Percentiles rank a stretch among this genome's conserved stretches.
Evolutionary conservation across 2,797 vertebrate species (phyloP).

Genomic region (Amblyopsis hoosieri): DNA sequence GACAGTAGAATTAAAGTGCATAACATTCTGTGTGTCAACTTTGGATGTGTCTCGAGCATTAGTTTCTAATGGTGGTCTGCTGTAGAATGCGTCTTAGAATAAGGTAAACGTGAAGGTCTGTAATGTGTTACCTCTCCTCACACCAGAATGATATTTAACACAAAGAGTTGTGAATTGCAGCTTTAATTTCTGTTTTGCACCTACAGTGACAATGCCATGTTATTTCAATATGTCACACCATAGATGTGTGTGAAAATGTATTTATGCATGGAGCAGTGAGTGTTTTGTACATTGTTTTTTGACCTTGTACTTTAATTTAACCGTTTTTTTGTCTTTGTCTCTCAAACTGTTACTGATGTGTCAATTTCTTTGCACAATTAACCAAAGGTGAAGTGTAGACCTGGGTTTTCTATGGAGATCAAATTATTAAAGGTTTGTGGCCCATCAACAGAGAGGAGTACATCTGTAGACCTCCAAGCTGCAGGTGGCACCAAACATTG

Average conservation of each 20-base stretch:
- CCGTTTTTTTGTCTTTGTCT: conserved; percentile 49
- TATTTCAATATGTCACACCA: conserved; percentile 58
- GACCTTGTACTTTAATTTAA: conserved; percentile 18
- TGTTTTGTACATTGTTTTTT: conserved; percentile 47
- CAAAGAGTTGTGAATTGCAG: no score
- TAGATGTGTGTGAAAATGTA: conserved; percentile 77
- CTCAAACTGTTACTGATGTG: conserved; percentile 77
- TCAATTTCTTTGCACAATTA: conserved; percentile 83
- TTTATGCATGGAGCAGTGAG: conserved; percentile 79
- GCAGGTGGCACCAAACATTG: conserved; percentile 76
- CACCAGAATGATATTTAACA: no score
- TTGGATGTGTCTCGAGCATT: conserved; percentile 18
- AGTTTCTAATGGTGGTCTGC: conserved; percentile 14
- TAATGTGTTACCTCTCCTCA: no score
- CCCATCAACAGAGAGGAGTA: conserved; percentile 45
- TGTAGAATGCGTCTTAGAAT: conserved; percentile 25
- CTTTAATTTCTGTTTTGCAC: conserved; percentile 25
- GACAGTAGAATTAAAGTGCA: no score
- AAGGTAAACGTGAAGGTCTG: no score
- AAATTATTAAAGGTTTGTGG: conserved; percentile 38
- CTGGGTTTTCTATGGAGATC: conserved; percentile 72
- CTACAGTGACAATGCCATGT: conserved; percentile 43
- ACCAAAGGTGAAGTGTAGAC: conserved; percentile 84
- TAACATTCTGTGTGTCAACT: neutral
- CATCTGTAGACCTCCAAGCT: conserved; percentile 43